These are phyloP conservation scores for Macaca nemestrina DNA, from an alignment of 2,113 vertebrate species.

Conservation along the genomic window DNA sequence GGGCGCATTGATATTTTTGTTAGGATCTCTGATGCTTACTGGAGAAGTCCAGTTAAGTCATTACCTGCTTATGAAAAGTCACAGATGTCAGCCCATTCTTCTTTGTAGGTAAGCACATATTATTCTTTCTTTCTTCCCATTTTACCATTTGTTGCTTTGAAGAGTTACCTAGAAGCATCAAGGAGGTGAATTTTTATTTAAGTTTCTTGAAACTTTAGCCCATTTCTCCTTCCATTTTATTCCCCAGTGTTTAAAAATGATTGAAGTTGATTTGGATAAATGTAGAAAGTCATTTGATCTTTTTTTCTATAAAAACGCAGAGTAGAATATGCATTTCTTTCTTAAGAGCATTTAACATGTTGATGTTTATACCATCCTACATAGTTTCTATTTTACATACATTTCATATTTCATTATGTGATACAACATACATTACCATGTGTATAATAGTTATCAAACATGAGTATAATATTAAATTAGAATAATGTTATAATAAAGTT, in stretches of 20 bases:
- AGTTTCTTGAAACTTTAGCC: not conserved
- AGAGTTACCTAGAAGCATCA: not conserved
- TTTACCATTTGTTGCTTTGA: not conserved
- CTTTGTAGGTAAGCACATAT: not conserved
- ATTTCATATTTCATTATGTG: conserved; percentile 47
- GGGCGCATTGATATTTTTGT: not conserved
- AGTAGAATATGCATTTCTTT: conserved; percentile 16
- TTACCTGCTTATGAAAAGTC: not conserved
- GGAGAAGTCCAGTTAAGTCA: not conserved
- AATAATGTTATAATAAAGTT: conserved; percentile 46
- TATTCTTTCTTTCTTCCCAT: not conserved
- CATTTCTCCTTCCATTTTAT: not conserved
- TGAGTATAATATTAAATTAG: conserved; percentile 52
- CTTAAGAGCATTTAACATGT: conserved; percentile 35
- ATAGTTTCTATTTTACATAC: conserved; percentile 31
- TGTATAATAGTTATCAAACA: conserved; percentile 25
- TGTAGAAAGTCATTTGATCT: conserved; percentile 35
- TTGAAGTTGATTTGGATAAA: conserved; percentile 25
- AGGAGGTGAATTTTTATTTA: not conserved
- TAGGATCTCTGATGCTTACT: not conserved
- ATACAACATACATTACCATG: conserved; percentile 2
- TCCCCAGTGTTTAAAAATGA: conserved; percentile 24
- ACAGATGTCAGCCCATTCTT: not conserved
- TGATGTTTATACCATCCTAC: conserved; percentile 26
- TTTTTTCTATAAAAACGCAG: not conserved